Evolutionary conservation across 2,797 vertebrate species (phyloP).

Genomic region (Ptychadena robeensis): DNA sequence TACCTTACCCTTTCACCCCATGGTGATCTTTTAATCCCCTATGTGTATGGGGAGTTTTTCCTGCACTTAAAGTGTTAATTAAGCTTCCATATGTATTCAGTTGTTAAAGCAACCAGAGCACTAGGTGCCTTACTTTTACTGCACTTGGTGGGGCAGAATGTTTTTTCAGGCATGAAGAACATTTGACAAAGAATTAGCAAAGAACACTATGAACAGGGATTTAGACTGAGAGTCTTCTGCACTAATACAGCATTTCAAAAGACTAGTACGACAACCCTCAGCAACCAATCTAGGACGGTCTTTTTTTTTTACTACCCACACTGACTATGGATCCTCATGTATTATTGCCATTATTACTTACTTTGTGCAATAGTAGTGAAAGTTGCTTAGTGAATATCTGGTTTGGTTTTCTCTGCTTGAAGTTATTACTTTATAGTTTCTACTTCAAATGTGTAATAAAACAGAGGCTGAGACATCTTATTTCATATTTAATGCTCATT

Average conservation of each 20-base stretch:
- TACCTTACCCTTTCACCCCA: conserved; percentile 54
- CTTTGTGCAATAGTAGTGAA: too few species aligned
- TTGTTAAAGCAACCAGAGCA: conserved; percentile 52
- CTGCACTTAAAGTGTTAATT: conserved; percentile 59
- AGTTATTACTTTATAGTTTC: too few species aligned
- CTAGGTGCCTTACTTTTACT: conserved; percentile 24
- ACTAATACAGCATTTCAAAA: neutral
- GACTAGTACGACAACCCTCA: neutral
- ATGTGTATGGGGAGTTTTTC: conserved; percentile 46
- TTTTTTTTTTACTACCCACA: too few species aligned
- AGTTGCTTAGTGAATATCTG: too few species aligned
- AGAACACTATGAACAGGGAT: neutral
- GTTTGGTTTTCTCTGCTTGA: too few species aligned
- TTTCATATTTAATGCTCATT: too few species aligned
- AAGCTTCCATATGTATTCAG: conserved; percentile 54
- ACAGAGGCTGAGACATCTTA: too few species aligned
- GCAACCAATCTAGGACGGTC: neutral
- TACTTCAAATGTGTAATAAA: too few species aligned
- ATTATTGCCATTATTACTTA: too few species aligned
- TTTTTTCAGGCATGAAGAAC: conserved; percentile 26
- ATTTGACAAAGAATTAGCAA: neutral
- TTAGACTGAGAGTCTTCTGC: neutral
- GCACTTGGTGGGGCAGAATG: conserved; percentile 21
- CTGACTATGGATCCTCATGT: too few species aligned
- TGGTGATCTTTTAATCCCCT: conserved; percentile 58